phyloP scores from a whole-genome alignment of 1,140 invertebrate species.

The Drosophila guanche region DNA sequence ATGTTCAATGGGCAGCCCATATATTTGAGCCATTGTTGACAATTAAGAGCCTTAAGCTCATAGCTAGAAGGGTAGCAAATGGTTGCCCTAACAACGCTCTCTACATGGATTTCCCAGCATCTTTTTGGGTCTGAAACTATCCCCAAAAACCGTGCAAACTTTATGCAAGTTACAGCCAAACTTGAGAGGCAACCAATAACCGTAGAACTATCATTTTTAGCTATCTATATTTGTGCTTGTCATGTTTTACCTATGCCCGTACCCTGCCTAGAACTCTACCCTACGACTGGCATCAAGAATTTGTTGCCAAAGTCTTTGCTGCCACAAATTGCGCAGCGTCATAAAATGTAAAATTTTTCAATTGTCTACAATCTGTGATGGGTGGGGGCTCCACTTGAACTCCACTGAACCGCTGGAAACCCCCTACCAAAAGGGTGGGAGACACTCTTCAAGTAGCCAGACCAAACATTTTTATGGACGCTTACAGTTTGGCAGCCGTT shows the following conservation, averaged over 20 bases:
- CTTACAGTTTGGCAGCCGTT: conserved; percentile 72
- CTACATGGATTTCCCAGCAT: too few relatives aligned
- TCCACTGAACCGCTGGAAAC: conserved; percentile 26
- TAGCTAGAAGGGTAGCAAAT: too few relatives aligned
- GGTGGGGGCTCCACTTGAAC: conserved; percentile 39
- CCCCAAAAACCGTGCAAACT: too few relatives aligned
- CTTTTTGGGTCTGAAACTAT: too few relatives aligned
- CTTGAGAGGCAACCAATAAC: conserved; percentile 23
- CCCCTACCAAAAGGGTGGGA: background rate
- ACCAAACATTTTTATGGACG: conserved; percentile 77
- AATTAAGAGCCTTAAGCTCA: too few relatives aligned
- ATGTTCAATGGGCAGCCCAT: too few relatives aligned
- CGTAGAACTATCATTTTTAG: conserved; percentile 29
- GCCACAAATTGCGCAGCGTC: conserved; percentile 77
- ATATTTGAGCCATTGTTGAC: too few relatives aligned
- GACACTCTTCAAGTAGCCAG: conserved; percentile 45
- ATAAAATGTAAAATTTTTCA: conserved; percentile 82
- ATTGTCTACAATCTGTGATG: conserved; percentile 74
- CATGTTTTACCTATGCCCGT: conserved; percentile 25
- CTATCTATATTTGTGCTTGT: conserved; percentile 24
- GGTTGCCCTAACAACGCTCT: too few relatives aligned
- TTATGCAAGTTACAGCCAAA: too few relatives aligned
- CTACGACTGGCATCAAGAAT: conserved; percentile 38
- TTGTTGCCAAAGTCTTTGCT: conserved; percentile 48
- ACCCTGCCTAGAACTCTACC: background rate